phyloP scores from a whole-genome alignment of 2,113 vertebrate genomes.

The Oxygymnocypris stewartii region DNA sequence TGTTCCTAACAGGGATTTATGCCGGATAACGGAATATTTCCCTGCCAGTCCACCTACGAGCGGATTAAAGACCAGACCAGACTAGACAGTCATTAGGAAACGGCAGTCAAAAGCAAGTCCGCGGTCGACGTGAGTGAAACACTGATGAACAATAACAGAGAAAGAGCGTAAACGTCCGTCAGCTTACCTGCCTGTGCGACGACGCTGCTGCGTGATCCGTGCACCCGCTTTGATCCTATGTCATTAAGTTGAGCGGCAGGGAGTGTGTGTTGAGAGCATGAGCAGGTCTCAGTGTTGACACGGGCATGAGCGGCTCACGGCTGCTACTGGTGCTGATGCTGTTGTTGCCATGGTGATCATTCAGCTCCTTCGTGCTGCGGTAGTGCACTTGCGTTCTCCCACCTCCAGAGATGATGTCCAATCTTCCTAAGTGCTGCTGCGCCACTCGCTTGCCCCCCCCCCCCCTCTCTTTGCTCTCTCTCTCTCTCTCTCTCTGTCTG shows the following conservation, averaged over 20 bases:
- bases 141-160: conserved; percentile 29
- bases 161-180: conserved; percentile 41
- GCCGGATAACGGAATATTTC: background rate
- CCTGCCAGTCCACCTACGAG: background rate
- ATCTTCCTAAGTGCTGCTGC: conserved; percentile 43
- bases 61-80: conserved; percentile 5
- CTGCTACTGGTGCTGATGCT: conserved; percentile 68
- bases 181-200: conserved; percentile 69
- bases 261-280: conserved; percentile 3
- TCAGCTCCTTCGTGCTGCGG: conserved; percentile 68
- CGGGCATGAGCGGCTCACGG: conserved; percentile 36
- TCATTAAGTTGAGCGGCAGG: conserved; percentile 29
- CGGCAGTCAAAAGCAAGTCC: background rate
- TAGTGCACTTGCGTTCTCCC: conserved; percentile 34
- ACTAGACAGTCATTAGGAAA: background rate
- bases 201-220: conserved; percentile 43
- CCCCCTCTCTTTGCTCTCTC: conserved; percentile 49
- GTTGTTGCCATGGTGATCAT: conserved; percentile 84
- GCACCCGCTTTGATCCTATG: conserved; percentile 36
- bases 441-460: background rate
- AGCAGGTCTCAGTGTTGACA: conserved; percentile 31
- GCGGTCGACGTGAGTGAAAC: background rate
- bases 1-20: conserved; percentile 28
- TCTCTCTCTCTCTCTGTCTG: conserved; percentile 37
- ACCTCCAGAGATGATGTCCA: conserved; percentile 40